These are phyloP conservation scores for Nematopogon swammerdamellus DNA, from an alignment of 2,888 invertebrate genomes.

Conservation along the genomic window DNA sequence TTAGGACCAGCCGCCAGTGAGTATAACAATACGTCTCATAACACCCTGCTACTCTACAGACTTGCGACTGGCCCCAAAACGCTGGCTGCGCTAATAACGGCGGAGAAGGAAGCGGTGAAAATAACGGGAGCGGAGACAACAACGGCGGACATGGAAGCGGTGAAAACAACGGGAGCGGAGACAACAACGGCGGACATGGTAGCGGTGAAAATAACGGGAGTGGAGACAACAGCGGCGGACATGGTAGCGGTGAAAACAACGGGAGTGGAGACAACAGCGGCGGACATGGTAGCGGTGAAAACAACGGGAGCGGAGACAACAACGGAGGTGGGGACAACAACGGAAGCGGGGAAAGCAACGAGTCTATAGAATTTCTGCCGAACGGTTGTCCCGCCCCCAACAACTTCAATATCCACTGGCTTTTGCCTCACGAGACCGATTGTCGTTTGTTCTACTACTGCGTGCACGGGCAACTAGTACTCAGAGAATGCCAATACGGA, in stretches of 20 bases:
- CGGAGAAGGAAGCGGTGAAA: too few relatives aligned
- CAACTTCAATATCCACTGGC: conserved; percentile 15
- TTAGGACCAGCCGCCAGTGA: too few relatives aligned
- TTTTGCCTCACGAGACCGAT: conserved; percentile 20
- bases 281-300: background rate
- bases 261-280: background rate
- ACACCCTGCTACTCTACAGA: background rate
- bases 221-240: too few relatives aligned
- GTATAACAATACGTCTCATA: too few relatives aligned
- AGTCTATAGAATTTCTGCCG: conserved; percentile 7
- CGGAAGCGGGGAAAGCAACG: background rate
- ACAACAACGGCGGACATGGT: too few relatives aligned
- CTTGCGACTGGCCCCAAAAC: conserved; percentile 3
- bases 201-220: too few relatives aligned
- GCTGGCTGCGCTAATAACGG: background rate
- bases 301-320: background rate
- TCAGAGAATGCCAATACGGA: conserved; percentile 14
- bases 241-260: background rate
- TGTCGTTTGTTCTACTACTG: conserved; percentile 23
- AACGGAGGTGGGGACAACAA: background rate
- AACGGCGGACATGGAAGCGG: too few relatives aligned
- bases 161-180: too few relatives aligned
- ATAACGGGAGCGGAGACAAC: too few relatives aligned
- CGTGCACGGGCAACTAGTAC: conserved; percentile 17
- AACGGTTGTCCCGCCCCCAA: conserved; percentile 23